phyloP scores from a whole-genome alignment of 2,113 vertebrate genomes.

The Calidris pugnax region DNA sequence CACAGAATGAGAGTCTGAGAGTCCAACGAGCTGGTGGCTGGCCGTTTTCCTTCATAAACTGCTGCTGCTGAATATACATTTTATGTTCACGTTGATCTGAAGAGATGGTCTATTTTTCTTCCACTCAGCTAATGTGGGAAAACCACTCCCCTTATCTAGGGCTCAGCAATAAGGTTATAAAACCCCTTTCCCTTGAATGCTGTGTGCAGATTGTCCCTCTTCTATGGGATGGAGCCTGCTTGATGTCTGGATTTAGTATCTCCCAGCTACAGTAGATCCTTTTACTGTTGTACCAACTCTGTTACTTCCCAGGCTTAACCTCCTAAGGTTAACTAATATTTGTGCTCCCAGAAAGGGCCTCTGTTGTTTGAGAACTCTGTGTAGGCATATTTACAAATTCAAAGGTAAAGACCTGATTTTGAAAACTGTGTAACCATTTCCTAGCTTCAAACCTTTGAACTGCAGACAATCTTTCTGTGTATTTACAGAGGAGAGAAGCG shows the following conservation, averaged over 20 bases:
- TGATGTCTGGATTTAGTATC: background rate
- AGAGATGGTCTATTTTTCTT: background rate
- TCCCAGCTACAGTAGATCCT: background rate
- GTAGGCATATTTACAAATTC: background rate
- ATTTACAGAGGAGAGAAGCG: background rate
- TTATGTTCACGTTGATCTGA: background rate
- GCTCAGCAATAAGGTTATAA: background rate
- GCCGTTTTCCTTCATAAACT: background rate
- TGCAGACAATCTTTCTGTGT: background rate
- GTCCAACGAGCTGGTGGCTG: background rate
- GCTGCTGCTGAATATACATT: background rate
- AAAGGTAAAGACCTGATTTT: background rate
- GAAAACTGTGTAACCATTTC: background rate
- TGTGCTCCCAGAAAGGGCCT: background rate
- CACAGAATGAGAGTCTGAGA: background rate
- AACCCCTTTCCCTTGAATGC: background rate
- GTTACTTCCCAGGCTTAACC: background rate
- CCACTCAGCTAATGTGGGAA: background rate
- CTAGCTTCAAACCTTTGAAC: background rate
- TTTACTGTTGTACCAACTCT: background rate
- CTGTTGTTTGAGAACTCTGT: background rate
- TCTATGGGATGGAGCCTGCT: background rate
- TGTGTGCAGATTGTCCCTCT: background rate
- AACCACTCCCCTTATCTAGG: background rate
- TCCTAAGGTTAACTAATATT: background rate